A percentile compares a stretch with the other conserved stretches of the same genome.
Evolutionary conservation across 2,888 invertebrate species (phyloP).

Genomic region (Pteria penguin): DNA sequence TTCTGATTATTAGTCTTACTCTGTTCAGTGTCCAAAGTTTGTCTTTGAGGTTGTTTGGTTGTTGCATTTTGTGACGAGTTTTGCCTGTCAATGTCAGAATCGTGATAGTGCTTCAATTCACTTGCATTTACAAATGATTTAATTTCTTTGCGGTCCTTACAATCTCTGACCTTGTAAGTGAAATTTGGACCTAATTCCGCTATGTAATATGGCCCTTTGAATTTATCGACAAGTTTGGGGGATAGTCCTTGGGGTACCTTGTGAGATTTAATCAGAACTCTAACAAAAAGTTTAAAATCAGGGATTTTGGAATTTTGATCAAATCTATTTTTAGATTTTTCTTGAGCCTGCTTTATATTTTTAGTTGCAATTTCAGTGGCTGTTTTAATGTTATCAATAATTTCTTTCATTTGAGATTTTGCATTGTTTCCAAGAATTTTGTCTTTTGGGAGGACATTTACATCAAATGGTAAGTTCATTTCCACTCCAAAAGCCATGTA

Average conservation of each 20-base stretch:
- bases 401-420: not conserved
- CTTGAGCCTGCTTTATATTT: not conserved
- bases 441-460: not conserved
- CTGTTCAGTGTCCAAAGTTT: too few relatives aligned
- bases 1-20: too few relatives aligned
- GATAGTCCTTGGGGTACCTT: conserved; percentile 4
- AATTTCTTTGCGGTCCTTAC: not conserved
- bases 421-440: not conserved
- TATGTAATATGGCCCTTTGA: conserved; percentile 21
- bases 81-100: not conserved
- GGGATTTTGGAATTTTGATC: too few relatives aligned
- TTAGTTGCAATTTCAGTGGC: not conserved
- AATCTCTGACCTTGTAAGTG: conserved; percentile 6
- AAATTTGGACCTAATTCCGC: conserved; percentile 13
- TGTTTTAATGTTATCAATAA: not conserved
- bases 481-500: conserved; percentile 33
- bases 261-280: not conserved
- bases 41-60: too few relatives aligned
- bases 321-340: not conserved
- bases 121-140: conserved; percentile 1
- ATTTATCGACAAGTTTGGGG: conserved; percentile 19
- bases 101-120: not conserved
- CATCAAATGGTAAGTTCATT: conserved; percentile 17
- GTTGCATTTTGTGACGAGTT: not conserved
- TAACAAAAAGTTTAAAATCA: conserved; percentile 1